A percentile compares a stretch with the other conserved stretches of the same genome.
Conservation (phyloP, 2,888 invertebrate genomes). For the Empis livida region DNA sequence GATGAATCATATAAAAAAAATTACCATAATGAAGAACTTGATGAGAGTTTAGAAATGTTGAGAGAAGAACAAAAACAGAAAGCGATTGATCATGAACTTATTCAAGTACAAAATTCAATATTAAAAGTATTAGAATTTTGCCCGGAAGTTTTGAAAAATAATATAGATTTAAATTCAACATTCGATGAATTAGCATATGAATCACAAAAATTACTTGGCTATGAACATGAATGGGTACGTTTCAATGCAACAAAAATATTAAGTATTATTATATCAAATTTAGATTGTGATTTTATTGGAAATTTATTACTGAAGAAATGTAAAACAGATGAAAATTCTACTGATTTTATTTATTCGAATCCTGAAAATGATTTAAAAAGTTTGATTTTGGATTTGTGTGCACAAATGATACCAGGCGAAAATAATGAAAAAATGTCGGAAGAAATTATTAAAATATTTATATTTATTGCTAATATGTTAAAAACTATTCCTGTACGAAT, state of each 20-base stretch:
- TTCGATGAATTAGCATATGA: conserved; percentile 49
- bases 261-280: conserved; percentile 52
- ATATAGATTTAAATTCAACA: conserved; percentile 19
- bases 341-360: conserved; percentile 48
- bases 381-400: conserved; percentile 59
- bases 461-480: conserved; percentile 56
- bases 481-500: conserved; percentile 35
- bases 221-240: conserved; percentile 82
- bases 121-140: conserved; percentile 54
- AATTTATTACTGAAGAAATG: conserved; percentile 27
- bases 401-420: conserved; percentile 53
- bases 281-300: conserved; percentile 49
- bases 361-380: conserved; percentile 50
- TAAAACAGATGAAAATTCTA: conserved; percentile 18
- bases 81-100: conserved; percentile 58
- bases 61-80: conserved; percentile 44
- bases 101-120: conserved; percentile 58
- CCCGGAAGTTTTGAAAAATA: conserved; percentile 42
- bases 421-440: conserved; percentile 61
- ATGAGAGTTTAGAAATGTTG: conserved; percentile 13
- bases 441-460: conserved; percentile 53
- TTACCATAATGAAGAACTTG: conserved; percentile 1
- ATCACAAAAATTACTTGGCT: conserved; percentile 56
- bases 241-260: conserved; percentile 63
- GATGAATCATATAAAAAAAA: conserved; percentile 6